Evolutionary conservation across 2,113 vertebrate genomes (phyloP).

Genomic region (Gulo gulo): DNA sequence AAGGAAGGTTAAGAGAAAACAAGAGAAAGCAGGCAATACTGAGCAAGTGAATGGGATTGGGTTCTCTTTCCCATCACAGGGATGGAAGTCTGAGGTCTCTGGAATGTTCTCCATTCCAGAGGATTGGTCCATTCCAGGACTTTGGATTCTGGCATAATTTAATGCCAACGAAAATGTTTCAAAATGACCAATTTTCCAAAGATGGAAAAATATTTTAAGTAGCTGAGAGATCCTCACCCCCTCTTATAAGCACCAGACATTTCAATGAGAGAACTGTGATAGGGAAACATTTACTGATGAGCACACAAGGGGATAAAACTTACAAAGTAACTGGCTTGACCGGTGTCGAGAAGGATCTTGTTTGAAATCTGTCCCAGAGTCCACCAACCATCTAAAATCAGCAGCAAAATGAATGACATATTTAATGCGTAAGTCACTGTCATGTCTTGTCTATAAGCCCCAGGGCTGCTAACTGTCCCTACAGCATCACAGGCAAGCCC

Average conservation of each 20-base stretch:
- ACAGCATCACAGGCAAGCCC: fast-evolving
- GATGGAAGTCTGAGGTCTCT: neutral
- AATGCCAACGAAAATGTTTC: too few relatives aligned
- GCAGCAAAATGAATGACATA: neutral
- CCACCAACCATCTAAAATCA: constrained; percentile 79
- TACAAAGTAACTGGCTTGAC: constrained; percentile 82
- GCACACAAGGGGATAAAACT: constrained; percentile 55
- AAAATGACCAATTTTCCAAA: too few relatives aligned
- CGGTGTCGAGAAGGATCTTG: constrained; percentile 73
- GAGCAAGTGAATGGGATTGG: neutral
- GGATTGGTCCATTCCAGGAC: too few relatives aligned
- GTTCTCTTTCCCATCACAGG: neutral
- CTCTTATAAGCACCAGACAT: neutral
- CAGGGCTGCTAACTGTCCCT: fast-evolving
- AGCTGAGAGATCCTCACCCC: too few relatives aligned
- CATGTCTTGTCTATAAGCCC: too few relatives aligned
- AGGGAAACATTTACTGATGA: neutral
- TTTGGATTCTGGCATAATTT: too few relatives aligned
- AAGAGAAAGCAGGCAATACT: neutral
- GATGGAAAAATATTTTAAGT: too few relatives aligned
- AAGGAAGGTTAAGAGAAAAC: neutral
- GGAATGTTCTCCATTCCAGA: neutral
- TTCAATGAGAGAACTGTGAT: neutral
- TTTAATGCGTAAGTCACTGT: neutral
- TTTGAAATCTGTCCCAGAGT: constrained; percentile 86